Conservation (phyloP, 2,113 vertebrate genomes). For the Hemiscyllium ocellatum region DNA sequence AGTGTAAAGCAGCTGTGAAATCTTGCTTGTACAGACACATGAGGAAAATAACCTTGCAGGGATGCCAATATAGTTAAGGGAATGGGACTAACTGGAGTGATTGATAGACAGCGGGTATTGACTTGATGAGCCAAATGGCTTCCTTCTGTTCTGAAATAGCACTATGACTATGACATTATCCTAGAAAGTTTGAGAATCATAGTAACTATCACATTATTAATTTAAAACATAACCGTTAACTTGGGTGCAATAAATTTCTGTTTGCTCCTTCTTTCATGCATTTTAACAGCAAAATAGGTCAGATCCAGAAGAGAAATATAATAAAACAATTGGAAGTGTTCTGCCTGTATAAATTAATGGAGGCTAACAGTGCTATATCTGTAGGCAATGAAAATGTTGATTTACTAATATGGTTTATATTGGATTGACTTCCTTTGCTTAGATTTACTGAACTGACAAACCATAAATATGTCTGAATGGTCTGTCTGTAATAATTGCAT, state of each 20-base stretch:
- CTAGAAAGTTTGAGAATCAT: neutral
- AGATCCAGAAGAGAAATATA: neutral
- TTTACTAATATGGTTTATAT: slow-evolving; percentile 13
- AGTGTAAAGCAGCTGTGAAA: too few relatives aligned
- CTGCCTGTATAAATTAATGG: neutral
- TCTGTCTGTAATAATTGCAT: neutral
- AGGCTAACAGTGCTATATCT: neutral
- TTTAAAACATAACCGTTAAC: neutral
- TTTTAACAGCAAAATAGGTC: neutral
- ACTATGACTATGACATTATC: neutral
- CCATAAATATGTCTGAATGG: slow-evolving; percentile 12
- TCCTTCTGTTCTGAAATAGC: too few relatives aligned
- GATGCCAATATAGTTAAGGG: too few relatives aligned
- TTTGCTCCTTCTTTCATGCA: neutral
- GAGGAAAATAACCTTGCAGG: neutral
- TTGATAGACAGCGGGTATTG: too few relatives aligned
- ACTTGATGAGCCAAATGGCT: too few relatives aligned
- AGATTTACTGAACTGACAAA: neutral
- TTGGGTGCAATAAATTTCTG: neutral
- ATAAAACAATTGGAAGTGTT: neutral
- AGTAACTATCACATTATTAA: neutral
- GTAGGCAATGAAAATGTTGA: neutral
- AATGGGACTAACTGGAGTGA: too few relatives aligned
- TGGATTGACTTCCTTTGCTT: neutral
- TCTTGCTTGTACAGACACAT: neutral